Conservation (phyloP, 2,888 invertebrate genomes). For the Athalia rosae region DNA sequence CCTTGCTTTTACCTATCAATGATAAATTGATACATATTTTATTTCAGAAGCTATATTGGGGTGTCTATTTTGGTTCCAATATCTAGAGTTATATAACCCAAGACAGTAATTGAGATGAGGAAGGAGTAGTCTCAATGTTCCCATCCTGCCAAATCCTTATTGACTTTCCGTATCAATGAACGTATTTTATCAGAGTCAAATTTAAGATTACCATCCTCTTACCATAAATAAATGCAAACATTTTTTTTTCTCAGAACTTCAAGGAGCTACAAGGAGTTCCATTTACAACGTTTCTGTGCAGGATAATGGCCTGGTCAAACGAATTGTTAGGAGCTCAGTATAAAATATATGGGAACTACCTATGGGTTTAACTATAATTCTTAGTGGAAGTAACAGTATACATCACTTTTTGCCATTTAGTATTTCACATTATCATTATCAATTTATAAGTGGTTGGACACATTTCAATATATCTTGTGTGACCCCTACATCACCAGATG, state of each 20-base stretch:
- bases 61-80: constrained; percentile 11
- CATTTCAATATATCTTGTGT: background rate
- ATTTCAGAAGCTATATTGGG: background rate
- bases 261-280: background rate
- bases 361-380: too few relatives aligned
- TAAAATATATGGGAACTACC: too few relatives aligned
- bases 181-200: constrained; percentile 1
- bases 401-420: constrained; percentile 19
- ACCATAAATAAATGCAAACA: background rate
- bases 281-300: background rate
- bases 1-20: constrained; percentile 95
- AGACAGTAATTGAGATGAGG: constrained; percentile 1
- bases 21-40: constrained; percentile 35
- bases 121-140: constrained; percentile 10
- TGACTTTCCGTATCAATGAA: constrained; percentile 33
- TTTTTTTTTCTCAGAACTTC: background rate
- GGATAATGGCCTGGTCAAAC: too few relatives aligned
- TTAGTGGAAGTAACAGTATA: too few relatives aligned
- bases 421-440: constrained; percentile 24
- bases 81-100: background rate
- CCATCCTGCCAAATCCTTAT: constrained; percentile 34
- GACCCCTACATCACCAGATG: background rate
- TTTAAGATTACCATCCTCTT: constrained; percentile 13
- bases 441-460: background rate
- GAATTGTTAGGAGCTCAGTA: too few relatives aligned